Percentiles rank a stretch among this genome's conserved stretches.
These are phyloP conservation scores for Lipophrys pholis DNA, from an alignment of 2,113 vertebrate genomes.

Conservation along the genomic window DNA sequence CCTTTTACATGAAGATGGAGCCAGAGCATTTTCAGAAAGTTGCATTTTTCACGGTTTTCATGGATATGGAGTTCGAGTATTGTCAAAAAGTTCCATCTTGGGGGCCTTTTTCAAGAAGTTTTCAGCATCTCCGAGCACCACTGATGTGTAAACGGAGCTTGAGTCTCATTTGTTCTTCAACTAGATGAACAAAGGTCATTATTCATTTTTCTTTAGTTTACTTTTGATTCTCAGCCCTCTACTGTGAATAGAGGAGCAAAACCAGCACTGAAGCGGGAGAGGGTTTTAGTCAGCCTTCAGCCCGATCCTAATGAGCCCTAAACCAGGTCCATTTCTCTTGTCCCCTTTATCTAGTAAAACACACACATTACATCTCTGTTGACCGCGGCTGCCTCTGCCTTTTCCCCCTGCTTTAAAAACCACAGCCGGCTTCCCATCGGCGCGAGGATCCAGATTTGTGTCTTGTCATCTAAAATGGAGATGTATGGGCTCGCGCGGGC, in stretches of 20 bases:
- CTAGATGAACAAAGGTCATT: too few species aligned
- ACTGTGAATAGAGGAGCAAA: constrained; percentile 28
- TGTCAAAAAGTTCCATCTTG: too few species aligned
- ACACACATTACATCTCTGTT: constrained; percentile 51
- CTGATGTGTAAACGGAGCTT: too few species aligned
- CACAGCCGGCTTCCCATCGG: constrained; percentile 41
- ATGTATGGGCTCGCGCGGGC: constrained; percentile 69
- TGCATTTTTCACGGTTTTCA: too few species aligned
- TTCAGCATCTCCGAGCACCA: too few species aligned
- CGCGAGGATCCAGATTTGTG: constrained; percentile 66
- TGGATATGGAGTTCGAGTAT: too few species aligned
- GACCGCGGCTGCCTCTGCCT: constrained; percentile 40
- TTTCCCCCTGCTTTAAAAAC: constrained; percentile 60
- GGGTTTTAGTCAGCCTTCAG: constrained; percentile 44
- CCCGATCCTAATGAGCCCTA: constrained; percentile 63
- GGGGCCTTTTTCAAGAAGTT: too few species aligned
- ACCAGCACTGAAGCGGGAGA: constrained; percentile 23
- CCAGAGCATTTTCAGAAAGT: too few species aligned
- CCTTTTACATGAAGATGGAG: too few species aligned
- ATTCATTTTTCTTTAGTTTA: too few species aligned
- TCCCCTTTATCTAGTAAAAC: constrained; percentile 65
- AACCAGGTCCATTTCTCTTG: constrained; percentile 64
- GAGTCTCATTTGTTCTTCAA: too few species aligned
- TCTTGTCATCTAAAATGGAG: constrained; percentile 82
- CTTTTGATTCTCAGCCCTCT: neutral